A percentile compares a stretch with the other conserved stretches of the same genome.
phyloP scores from a whole-genome alignment of 2,113 vertebrate genomes.

The Myocastor coypus region DNA sequence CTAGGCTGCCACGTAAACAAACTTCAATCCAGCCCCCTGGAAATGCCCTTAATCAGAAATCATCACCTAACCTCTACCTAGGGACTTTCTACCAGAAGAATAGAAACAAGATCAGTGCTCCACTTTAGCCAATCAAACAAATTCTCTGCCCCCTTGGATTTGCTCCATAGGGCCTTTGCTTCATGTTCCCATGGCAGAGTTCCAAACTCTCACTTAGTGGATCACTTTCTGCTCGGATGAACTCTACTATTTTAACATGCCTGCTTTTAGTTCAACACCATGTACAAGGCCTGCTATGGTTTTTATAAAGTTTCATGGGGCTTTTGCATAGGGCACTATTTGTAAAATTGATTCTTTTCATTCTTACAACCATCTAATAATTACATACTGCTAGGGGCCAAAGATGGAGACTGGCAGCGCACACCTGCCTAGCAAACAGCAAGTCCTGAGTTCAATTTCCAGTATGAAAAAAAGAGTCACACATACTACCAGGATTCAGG shows the following conservation, averaged over 20 bases:
- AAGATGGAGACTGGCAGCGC: no score
- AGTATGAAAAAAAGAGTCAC: no score
- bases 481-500: neutral
- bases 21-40: neutral
- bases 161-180: no score
- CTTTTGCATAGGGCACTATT: no score
- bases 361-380: neutral
- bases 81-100: neutral
- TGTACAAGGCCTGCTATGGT: neutral
- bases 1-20: neutral
- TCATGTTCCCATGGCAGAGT: neutral
- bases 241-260: neutral
- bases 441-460: no score
- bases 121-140: neutral
- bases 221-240: neutral
- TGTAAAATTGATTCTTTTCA: neutral
- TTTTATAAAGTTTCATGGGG: no score
- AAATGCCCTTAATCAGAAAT: neutral
- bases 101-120: neutral
- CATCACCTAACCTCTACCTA: neutral
- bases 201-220: neutral
- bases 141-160: neutral
- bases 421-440: no score
- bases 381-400: neutral
- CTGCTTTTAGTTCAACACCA: neutral